Percentiles rank a stretch among this genome's conserved stretches.
Evolutionary conservation across 2,113 vertebrate genomes (phyloP).

Genomic region (Ceyx melanurus): DNA sequence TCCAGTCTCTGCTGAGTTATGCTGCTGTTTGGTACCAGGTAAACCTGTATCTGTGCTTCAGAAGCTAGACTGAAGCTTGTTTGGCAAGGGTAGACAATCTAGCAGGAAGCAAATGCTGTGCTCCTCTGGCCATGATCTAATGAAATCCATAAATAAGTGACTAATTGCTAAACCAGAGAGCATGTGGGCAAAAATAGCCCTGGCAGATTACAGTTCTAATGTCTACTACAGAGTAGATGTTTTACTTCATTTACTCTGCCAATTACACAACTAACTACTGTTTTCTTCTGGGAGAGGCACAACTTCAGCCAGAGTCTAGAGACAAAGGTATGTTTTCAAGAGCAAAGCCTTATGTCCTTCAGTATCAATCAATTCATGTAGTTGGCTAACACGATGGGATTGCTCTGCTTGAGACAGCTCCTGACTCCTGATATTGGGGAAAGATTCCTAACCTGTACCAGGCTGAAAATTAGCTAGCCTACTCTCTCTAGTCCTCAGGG

Average conservation of each 20-base stretch:
- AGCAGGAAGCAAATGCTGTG: neutral
- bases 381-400: neutral
- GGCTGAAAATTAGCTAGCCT: neutral
- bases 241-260: neutral
- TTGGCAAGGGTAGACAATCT: neutral
- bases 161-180: conserved; percentile 2
- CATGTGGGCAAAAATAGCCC: neutral
- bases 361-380: neutral
- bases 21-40: neutral
- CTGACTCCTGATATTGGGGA: neutral
- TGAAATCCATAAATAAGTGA: neutral
- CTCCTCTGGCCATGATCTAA: neutral
- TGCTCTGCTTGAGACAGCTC: neutral
- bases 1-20: neutral
- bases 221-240: neutral
- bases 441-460: neutral
- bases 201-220: neutral
- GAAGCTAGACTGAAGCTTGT: neutral
- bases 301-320: neutral
- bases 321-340: neutral
- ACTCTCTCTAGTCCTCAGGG: neutral
- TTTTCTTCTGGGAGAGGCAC: neutral
- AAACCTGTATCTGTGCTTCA: neutral
- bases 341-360: neutral
- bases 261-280: neutral